Conservation (phyloP, 1,140 invertebrate species). For the Drosophila repleta region DNA sequence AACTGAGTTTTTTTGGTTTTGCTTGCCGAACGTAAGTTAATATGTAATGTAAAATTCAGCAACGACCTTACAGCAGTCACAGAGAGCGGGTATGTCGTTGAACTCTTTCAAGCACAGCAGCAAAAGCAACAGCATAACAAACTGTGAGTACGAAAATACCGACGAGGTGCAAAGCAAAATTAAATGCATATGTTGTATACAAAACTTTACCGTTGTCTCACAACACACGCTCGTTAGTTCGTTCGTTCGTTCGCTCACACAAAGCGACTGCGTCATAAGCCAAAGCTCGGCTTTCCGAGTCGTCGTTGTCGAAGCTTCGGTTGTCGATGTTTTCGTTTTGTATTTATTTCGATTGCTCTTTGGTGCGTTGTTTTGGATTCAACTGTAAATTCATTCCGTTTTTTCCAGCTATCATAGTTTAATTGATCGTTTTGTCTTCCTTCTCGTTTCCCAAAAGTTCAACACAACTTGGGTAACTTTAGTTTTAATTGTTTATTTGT, state of each 20-base stretch:
- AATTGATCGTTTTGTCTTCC: too few relatives aligned
- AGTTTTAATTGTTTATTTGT: too few relatives aligned
- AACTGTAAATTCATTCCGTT: conserved; percentile 54
- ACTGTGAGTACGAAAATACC: conserved; percentile 41
- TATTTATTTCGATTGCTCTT: conserved; percentile 5
- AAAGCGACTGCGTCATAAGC: conserved; percentile 24
- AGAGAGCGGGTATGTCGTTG: conserved; percentile 49
- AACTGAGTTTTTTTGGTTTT: conserved; percentile 28
- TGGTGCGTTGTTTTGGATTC: conserved; percentile 20
- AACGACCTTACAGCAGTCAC: conserved; percentile 14
- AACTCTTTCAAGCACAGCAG: conserved; percentile 54
- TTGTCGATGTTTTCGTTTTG: conserved; percentile 7
- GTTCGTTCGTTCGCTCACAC: neutral
- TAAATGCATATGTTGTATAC: conserved; percentile 21
- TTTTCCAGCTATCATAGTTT: neutral
- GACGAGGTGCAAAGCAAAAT: conserved; percentile 39
- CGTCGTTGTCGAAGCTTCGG: conserved; percentile 5
- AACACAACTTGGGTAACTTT: too few relatives aligned
- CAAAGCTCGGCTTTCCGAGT: conserved; percentile 24
- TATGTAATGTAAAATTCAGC: conserved; percentile 34
- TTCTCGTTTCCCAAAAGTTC: too few relatives aligned
- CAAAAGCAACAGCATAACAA: conserved; percentile 36
- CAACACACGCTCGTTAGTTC: neutral
- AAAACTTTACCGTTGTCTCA: conserved; percentile 39
- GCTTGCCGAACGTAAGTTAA: conserved; percentile 15